A percentile compares a stretch with the other conserved stretches of the same genome.
Conservation (phyloP, 2,113 vertebrate genomes). For the Cinclus mexicanus region DNA sequence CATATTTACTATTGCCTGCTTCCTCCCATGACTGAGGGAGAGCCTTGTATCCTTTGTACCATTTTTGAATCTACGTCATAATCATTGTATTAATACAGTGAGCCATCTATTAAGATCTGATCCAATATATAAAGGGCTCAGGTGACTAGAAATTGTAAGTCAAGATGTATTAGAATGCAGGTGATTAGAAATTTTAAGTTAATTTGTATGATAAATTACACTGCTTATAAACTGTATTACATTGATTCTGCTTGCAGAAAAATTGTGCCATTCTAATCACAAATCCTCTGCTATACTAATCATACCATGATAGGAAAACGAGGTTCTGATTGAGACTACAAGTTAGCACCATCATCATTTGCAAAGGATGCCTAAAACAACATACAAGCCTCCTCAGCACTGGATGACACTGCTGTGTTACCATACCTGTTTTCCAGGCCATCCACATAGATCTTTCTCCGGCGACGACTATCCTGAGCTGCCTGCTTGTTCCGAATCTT, state of each 20-base stretch:
- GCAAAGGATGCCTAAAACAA: neutral
- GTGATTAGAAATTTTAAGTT: neutral
- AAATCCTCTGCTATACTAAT: neutral
- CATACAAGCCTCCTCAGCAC: accelerated
- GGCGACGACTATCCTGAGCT: conserved; percentile 87
- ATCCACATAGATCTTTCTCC: conserved; percentile 88
- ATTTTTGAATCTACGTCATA: neutral
- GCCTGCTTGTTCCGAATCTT: conserved; percentile 93
- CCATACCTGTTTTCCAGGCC: conserved; percentile 87
- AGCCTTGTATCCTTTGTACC: accelerated
- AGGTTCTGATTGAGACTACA: neutral
- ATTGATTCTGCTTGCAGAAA: neutral
- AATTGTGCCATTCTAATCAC: neutral
- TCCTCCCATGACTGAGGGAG: neutral
- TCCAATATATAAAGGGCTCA: accelerated
- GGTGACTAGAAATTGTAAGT: neutral
- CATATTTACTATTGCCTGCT: neutral
- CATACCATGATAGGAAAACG: accelerated
- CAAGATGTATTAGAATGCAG: neutral
- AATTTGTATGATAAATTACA: neutral
- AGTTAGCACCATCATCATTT: neutral
- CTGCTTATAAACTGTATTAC: neutral
- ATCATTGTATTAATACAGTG: neutral
- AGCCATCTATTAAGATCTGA: neutral
- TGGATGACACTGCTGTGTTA: no score